Conservation (phyloP, 1,140 invertebrate species). For the Acromyrmex echinatior region DNA sequence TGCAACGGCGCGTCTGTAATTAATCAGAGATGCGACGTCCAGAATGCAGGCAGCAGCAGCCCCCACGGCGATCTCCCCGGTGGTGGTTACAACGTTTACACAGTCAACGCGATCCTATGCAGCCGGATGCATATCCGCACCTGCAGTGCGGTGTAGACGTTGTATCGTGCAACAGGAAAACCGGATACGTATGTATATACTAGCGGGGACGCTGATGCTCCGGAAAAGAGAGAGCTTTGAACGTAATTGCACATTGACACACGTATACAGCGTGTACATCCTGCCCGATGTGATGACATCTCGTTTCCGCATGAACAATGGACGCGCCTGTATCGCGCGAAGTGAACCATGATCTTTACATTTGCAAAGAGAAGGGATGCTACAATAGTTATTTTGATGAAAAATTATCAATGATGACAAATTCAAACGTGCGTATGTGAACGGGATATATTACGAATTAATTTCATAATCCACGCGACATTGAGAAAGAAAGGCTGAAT, state of each 20-base stretch:
- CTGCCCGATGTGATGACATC: not conserved
- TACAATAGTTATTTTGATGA: not conserved
- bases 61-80: conserved; percentile 14
- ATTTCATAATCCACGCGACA: not conserved
- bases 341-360: not conserved
- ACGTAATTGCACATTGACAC: conserved; percentile 37
- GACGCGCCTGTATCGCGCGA: not conserved
- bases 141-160: conserved; percentile 8
- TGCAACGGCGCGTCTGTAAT: conserved; percentile 77
- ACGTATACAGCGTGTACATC: not conserved
- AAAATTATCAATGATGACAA: not conserved
- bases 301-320: conserved; percentile 36
- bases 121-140: conserved; percentile 15
- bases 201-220: not conserved
- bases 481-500: not conserved
- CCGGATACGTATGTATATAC: conserved; percentile 30
- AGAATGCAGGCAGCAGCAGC: conserved; percentile 58
- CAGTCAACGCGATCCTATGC: conserved; percentile 43
- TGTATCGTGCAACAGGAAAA: conserved; percentile 9
- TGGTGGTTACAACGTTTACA: conserved; percentile 63
- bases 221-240: conserved; percentile 42
- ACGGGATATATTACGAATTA: not conserved
- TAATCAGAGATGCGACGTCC: conserved; percentile 75
- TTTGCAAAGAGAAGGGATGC: not conserved
- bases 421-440: not conserved